These are phyloP conservation scores for Conchocele bisecta DNA, from an alignment of 2,888 invertebrate species.

Conservation along the genomic window DNA sequence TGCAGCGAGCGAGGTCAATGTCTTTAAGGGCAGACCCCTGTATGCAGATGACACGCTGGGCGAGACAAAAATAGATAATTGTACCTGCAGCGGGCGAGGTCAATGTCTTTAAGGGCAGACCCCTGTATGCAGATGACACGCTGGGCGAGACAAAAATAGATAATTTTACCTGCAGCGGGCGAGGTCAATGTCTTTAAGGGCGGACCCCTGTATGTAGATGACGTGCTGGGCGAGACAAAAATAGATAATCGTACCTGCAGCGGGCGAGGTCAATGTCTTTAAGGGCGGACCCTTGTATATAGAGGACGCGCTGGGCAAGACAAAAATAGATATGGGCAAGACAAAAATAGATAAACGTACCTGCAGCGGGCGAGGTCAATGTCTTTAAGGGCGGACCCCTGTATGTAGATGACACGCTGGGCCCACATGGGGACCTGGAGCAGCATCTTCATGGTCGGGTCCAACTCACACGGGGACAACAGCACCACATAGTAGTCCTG, in stretches of 20 bases:
- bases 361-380: conserved; percentile 95
- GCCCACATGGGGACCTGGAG: conserved; percentile 98
- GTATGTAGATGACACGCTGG: conserved; percentile 97
- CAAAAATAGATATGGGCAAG: neutral
- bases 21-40: too few species aligned
- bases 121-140: too few species aligned
- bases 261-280: conserved; percentile 97
- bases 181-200: conserved; percentile 97
- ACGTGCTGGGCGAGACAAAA: conserved; percentile 98
- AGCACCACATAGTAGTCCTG: conserved; percentile 98
- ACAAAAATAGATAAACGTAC: conserved; percentile 60
- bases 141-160: too few species aligned
- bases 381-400: conserved; percentile 98
- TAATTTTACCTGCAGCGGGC: conserved; percentile 91
- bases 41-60: too few species aligned
- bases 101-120: too few species aligned
- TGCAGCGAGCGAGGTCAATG: too few species aligned
- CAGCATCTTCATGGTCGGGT: conserved; percentile 99
- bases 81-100: too few species aligned
- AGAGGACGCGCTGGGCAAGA: conserved; percentile 94
- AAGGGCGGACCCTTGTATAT: conserved; percentile 97
- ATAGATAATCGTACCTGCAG: too few species aligned
- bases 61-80: too few species aligned
- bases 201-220: conserved; percentile 98
- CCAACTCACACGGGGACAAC: conserved; percentile 98